Evolutionary conservation across 2,888 invertebrate species (phyloP).

Genomic region (Eutolmus rufibarbis): DNA sequence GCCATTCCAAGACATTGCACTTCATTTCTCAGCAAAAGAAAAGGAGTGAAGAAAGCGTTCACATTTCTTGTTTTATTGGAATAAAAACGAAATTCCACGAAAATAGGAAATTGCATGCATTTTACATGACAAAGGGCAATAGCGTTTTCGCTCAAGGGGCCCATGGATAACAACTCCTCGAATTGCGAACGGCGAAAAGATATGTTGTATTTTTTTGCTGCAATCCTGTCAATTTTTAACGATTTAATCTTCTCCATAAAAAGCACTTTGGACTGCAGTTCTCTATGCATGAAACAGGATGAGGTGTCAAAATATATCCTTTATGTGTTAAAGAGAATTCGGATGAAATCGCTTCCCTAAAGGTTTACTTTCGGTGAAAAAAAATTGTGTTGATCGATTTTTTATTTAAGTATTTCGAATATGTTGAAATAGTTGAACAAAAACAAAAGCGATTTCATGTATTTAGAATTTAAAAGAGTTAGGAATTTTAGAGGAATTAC

Average conservation of each 20-base stretch:
- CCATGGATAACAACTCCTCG: not conserved
- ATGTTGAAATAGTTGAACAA: not conserved
- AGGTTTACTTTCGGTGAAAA: not conserved
- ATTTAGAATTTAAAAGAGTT: not conserved
- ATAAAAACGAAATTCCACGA: not conserved
- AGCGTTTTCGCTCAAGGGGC: not conserved
- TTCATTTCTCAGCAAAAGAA: not conserved
- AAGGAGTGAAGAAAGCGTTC: not conserved
- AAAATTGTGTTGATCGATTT: not conserved
- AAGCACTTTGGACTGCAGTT: not conserved
- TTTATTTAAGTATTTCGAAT: not conserved
- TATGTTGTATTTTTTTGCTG: not conserved
- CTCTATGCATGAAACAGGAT: not conserved
- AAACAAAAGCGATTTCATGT: not conserved
- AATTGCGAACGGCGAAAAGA: not conserved
- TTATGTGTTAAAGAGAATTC: not conserved
- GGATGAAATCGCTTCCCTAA: not conserved
- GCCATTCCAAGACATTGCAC: not conserved
- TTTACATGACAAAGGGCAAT: not conserved
- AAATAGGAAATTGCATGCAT: slow-evolving; percentile 20
- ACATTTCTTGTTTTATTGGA: not conserved
- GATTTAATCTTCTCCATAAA: not conserved
- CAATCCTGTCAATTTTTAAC: not conserved
- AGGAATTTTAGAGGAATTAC: too few species aligned
- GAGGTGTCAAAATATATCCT: not conserved